Base-by-base conservation (phyloP, 2,113 vertebrate species). In the Hypomesus transpacificus region DNA sequence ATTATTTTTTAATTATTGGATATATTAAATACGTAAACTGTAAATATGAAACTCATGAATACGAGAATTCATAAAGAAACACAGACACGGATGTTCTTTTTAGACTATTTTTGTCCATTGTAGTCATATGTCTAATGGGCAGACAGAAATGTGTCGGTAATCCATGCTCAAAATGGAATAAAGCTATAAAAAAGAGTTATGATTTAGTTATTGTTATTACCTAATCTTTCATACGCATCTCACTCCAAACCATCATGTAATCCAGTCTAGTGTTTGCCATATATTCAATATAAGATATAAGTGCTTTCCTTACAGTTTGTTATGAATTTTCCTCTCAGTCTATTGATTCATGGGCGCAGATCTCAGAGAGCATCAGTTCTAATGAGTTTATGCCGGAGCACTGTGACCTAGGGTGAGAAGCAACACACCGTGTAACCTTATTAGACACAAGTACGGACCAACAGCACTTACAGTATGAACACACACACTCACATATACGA, bases 261-360 rank as follows among this genome's bases (percentile, higher is more conserved):
- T 24, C 21, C 13, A 21, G 9, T 61, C 22, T 61, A 24, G 14
- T 61, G 14, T 22, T 61, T 61, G 24, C 14, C 5, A 14, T 61
- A 16, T 61, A 22, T 61, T 24, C 26, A 6, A 14, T 24, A 63
- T 31, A 34, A 62, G 22, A 62, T 17, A 62, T 63, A 63, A 63
- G 28, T 34, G 61, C 26, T 39, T 26, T 63, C 26, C 61, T 63
- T 63, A 63, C 28, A 63, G 28, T 63, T 63, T 63, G 28, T 63
- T 63, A 34, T 63, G 8, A 17, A 63, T 63, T n/a, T 62, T 63
- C 61, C 28, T 7, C 61, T 63, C 18, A 63, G 28, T 46, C 53
- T 69, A 75, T 69, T 69, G 59, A 70, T 75, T 68, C 22, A 22
- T 21, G 64, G 2, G 22, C 56, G 26, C 31, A 58, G 54, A 63